These are phyloP conservation scores for Amblyteles armatorius DNA, from an alignment of 2,888 invertebrate species.

Conservation along the genomic window DNA sequence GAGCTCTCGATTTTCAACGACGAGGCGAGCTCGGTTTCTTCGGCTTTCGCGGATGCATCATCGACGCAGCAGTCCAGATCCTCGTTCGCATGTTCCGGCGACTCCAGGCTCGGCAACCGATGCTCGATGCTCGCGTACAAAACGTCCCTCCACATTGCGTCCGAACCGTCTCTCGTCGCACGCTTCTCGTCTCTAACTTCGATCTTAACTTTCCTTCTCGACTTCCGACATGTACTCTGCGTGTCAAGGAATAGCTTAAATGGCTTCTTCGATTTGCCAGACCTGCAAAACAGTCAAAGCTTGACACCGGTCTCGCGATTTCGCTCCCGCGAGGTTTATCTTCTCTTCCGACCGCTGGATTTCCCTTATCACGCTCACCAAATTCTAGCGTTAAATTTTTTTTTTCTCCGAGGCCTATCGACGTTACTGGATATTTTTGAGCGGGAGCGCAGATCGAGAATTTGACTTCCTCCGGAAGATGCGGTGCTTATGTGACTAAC, in stretches of 20 bases:
- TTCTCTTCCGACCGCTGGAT: slow-evolving; percentile 19
- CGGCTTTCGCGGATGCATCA: background rate
- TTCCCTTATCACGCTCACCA: background rate
- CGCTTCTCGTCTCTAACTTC: slow-evolving; percentile 24
- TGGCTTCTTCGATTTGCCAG: slow-evolving; percentile 76
- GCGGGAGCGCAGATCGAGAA: background rate
- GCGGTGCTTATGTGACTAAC: background rate
- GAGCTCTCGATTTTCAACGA: background rate
- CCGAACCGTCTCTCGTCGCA: slow-evolving; percentile 61
- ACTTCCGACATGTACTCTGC: slow-evolving; percentile 77
- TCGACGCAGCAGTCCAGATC: background rate
- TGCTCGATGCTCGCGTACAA: slow-evolving; percentile 20
- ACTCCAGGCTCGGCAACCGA: background rate
- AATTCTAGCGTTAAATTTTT: background rate
- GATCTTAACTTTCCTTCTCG: slow-evolving; percentile 42
- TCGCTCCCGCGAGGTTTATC: background rate
- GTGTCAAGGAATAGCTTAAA: slow-evolving; percentile 78
- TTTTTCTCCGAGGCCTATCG: background rate
- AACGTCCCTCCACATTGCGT: slow-evolving; percentile 70
- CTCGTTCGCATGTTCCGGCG: background rate
- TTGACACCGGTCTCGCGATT: slow-evolving; percentile 76
- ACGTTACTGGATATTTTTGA: background rate
- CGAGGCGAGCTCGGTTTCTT: background rate
- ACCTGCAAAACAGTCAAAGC: slow-evolving; percentile 82
- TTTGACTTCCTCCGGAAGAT: background rate